Evolutionary conservation across 2,113 vertebrate genomes (phyloP).

Genomic region (Gasterosteus nipponicus): DNA sequence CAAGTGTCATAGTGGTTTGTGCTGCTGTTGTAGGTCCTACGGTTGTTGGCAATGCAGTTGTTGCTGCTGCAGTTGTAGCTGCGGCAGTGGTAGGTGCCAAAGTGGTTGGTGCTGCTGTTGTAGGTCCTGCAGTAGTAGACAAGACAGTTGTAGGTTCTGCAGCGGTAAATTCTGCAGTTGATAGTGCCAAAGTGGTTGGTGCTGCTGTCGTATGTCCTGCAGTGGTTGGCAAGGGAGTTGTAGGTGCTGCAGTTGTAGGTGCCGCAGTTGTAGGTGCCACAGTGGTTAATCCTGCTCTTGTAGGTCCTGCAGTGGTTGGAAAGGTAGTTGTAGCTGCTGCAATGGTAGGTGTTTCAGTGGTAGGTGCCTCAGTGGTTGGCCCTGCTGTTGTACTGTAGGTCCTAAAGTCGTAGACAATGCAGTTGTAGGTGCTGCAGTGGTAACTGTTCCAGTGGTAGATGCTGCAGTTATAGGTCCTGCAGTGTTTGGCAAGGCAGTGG

Average conservation of each 20-base stretch:
- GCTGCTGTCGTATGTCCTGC: no score
- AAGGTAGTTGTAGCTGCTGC: neutral
- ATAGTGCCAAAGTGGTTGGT: neutral
- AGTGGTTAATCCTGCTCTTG: no score
- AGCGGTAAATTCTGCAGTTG: no score
- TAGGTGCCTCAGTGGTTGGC: neutral
- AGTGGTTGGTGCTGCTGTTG: neutral
- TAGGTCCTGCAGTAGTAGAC: neutral
- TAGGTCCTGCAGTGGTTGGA: no score
- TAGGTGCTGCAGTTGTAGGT: no score
- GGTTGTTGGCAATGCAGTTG: neutral
- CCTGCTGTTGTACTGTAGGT: no score
- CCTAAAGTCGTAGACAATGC: no score
- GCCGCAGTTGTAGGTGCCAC: no score
- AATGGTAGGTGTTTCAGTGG: neutral
- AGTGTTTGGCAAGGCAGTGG: neutral
- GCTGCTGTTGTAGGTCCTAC: neutral
- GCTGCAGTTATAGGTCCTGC: neutral
- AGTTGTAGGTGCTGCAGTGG: no score
- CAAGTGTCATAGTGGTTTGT: neutral
- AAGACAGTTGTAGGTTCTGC: neutral
- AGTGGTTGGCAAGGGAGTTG: no score
- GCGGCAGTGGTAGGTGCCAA: neutral
- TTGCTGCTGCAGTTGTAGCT: no score
- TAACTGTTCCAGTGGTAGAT: neutral